These are phyloP conservation scores for Odontocerum albicorne DNA, from an alignment of 2,888 invertebrate genomes.

Conservation along the genomic window DNA sequence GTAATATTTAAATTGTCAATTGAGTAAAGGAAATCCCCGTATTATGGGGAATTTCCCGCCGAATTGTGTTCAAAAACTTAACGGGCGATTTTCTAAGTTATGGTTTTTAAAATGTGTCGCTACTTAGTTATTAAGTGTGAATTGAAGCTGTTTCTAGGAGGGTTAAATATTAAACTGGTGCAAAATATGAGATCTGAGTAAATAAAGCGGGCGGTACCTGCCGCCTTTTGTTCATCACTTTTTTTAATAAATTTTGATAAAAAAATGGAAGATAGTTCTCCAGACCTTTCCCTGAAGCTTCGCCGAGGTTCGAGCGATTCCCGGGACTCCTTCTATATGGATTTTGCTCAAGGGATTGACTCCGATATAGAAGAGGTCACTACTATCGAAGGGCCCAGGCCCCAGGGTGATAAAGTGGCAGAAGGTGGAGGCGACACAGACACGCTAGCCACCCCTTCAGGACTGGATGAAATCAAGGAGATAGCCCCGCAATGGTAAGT, in stretches of 20 bases:
- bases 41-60: background rate
- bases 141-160: too few species aligned
- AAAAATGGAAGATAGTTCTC: slow-evolving; percentile 75
- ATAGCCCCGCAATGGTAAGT: slow-evolving; percentile 53
- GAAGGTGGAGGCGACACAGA: slow-evolving; percentile 52
- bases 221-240: background rate
- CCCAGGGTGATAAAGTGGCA: slow-evolving; percentile 37
- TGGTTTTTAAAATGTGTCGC: slow-evolving; percentile 15
- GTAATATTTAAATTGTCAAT: too few species aligned
- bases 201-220: slow-evolving; percentile 6
- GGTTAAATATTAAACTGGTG: slow-evolving; percentile 7
- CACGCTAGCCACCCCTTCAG: slow-evolving; percentile 55
- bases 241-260: background rate
- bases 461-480: slow-evolving; percentile 55
- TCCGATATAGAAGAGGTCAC: slow-evolving; percentile 87
- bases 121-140: too few species aligned
- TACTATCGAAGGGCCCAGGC: slow-evolving; percentile 62
- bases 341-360: slow-evolving; percentile 88
- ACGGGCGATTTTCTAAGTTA: background rate
- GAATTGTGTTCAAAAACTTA: background rate
- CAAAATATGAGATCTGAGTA: too few species aligned
- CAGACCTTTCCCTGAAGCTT: slow-evolving; percentile 82
- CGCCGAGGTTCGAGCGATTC: slow-evolving; percentile 85
- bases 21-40: too few species aligned
- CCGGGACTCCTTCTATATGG: slow-evolving; percentile 87